These are phyloP conservation scores for Mythimna albipuncta DNA, from an alignment of 2,888 invertebrate genomes.

Conservation along the genomic window DNA sequence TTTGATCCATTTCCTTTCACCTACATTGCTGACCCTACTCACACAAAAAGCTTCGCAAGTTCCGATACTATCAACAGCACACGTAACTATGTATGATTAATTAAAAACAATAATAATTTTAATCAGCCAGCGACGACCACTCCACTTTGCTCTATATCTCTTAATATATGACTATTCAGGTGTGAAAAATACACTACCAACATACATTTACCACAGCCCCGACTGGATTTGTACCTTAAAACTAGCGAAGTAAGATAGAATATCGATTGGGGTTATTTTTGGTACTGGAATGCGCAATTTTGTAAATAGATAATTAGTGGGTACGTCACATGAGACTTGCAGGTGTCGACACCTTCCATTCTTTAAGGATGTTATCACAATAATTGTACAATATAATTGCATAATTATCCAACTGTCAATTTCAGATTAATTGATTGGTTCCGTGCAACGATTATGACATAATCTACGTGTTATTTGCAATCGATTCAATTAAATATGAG, in stretches of 20 bases:
- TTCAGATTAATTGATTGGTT: conserved; percentile 57
- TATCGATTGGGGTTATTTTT: conserved; percentile 5
- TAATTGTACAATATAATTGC: conserved; percentile 60
- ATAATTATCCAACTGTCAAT: conserved; percentile 55
- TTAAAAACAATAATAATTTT: conserved; percentile 84
- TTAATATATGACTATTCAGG: conserved; percentile 54
- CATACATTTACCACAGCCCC: conserved; percentile 1
- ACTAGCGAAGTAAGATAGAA: not conserved
- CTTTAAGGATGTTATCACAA: conserved; percentile 56
- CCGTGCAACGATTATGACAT: conserved; percentile 35
- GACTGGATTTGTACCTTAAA: conserved; percentile 28
- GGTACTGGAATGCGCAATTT: conserved; percentile 10
- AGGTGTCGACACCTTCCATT: conserved; percentile 54
- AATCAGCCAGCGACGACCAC: conserved; percentile 73
- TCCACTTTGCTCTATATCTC: conserved; percentile 60
- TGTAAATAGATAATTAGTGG: conserved; percentile 44
- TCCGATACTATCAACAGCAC: conserved; percentile 79
- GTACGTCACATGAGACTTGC: conserved; percentile 38
- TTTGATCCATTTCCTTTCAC: not conserved
- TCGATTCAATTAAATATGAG: conserved; percentile 16
- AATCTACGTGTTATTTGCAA: conserved; percentile 47
- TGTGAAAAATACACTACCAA: conserved; percentile 52
- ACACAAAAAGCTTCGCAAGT: conserved; percentile 79
- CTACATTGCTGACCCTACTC: conserved; percentile 70
- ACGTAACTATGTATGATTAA: conserved; percentile 82